phyloP scores from a whole-genome alignment of 2,888 invertebrate genomes.

The Temnothorax rugatulus region DNA sequence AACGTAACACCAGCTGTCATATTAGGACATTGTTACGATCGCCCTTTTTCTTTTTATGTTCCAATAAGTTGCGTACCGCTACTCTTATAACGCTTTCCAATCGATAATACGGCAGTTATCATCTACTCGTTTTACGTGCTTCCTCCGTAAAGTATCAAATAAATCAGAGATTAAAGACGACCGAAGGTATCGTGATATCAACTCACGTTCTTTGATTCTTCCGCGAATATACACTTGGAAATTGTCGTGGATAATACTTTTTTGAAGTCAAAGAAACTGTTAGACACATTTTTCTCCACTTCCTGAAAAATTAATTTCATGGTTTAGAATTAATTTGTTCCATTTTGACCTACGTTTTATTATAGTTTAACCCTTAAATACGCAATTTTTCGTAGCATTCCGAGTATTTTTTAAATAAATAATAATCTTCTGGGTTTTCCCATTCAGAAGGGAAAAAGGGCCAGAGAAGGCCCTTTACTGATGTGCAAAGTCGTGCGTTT shows the following conservation, averaged over 20 bases:
- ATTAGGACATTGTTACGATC: conserved; percentile 41
- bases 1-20: conserved; percentile 18
- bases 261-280: background rate
- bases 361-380: background rate
- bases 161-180: conserved; percentile 60
- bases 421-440: too few species aligned
- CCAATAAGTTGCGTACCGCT: conserved; percentile 54
- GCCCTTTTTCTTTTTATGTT: conserved; percentile 49
- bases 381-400: too few species aligned
- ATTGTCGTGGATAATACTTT: conserved; percentile 12
- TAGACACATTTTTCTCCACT: background rate
- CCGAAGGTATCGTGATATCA: conserved; percentile 22
- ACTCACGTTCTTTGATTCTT: background rate
- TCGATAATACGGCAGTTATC: conserved; percentile 44
- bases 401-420: too few species aligned
- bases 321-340: background rate
- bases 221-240: background rate
- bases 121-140: conserved; percentile 44
- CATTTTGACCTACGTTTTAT: background rate
- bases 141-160: conserved; percentile 56
- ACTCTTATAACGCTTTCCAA: conserved; percentile 40
- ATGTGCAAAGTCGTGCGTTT: too few species aligned
- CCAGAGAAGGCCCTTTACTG: too few species aligned
- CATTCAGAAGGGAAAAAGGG: too few species aligned
- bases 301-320: background rate